A percentile compares a stretch with the other conserved stretches of the same genome.
phyloP scores from a whole-genome alignment of 1,140 invertebrate species.

The Drosophila kepulauana region DNA sequence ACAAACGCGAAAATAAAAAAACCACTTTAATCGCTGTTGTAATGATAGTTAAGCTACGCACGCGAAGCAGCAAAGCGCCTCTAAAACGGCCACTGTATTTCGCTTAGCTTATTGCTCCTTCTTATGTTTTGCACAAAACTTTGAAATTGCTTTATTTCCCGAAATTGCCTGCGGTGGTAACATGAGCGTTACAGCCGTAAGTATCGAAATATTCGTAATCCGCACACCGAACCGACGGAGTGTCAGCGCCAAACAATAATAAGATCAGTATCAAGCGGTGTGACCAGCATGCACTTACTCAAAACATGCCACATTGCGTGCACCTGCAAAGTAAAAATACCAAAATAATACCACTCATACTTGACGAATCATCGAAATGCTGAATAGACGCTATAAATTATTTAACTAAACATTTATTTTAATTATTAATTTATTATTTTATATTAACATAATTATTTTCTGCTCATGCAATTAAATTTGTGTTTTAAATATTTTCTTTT shows the following conservation, averaged over 20 bases:
- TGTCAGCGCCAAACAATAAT: conserved; percentile 44
- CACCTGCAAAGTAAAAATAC: neutral
- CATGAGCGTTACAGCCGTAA: neutral
- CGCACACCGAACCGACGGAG: conserved; percentile 32
- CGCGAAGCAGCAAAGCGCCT: conserved; percentile 18
- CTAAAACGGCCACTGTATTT: conserved; percentile 6
- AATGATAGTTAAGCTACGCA: conserved; percentile 43
- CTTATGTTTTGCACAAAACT: conserved; percentile 20
- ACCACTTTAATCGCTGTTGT: conserved; percentile 37
- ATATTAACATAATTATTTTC: too few species aligned
- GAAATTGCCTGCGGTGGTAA: conserved; percentile 8
- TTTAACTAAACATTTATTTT: too few species aligned
- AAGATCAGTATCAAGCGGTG: conserved; percentile 35
- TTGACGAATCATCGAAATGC: too few species aligned
- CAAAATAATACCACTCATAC: neutral
- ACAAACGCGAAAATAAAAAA: conserved; percentile 15
- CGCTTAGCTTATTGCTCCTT: conserved; percentile 14
- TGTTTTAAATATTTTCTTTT: too few species aligned
- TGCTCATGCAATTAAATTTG: too few species aligned
- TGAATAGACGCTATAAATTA: too few species aligned
- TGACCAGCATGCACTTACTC: conserved; percentile 7
- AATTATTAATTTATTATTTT: too few species aligned
- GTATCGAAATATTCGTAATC: neutral
- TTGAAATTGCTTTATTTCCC: conserved; percentile 30
- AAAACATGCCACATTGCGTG: neutral